These are phyloP conservation scores for Podarcis cretensis DNA, from an alignment of 2,113 vertebrate genomes.

Conservation along the genomic window DNA sequence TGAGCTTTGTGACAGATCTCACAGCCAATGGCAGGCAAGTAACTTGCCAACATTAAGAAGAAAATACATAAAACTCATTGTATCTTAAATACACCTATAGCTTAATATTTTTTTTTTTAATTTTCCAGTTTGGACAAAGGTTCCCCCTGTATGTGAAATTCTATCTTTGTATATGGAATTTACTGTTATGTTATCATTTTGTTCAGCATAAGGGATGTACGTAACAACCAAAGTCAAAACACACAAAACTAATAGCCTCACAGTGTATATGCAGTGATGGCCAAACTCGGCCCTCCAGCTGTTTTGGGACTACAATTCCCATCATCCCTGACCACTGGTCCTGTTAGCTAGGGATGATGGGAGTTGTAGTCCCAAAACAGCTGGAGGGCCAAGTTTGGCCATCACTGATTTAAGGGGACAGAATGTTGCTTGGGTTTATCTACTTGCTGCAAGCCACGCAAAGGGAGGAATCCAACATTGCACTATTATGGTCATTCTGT, in stretches of 20 bases:
- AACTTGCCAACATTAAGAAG: not conserved
- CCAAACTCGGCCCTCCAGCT: too few relatives aligned
- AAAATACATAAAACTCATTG: not conserved
- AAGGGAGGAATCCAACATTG: too few relatives aligned
- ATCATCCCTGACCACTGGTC: too few relatives aligned
- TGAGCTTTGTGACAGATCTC: not conserved
- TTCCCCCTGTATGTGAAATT: not conserved
- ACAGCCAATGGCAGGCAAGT: slow-evolving; percentile 17
- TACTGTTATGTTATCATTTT: not conserved
- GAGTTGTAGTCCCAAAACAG: too few relatives aligned
- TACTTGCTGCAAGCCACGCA: not conserved
- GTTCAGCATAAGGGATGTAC: not conserved
- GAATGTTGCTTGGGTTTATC: not conserved
- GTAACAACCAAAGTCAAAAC: too few relatives aligned
- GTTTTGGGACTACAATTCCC: too few relatives aligned
- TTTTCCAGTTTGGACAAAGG: slow-evolving; percentile 34
- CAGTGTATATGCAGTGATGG: too few relatives aligned
- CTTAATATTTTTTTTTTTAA: too few relatives aligned
- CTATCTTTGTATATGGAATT: not conserved
- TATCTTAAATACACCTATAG: not conserved
- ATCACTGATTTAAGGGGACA: not conserved
- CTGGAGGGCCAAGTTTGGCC: too few relatives aligned
- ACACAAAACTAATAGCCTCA: not conserved
- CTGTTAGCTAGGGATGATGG: too few relatives aligned
- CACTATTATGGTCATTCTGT: too few relatives aligned